Evolutionary conservation across 2,113 vertebrate genomes (phyloP).

Genomic region (Herpailurus yagouaroundi): DNA sequence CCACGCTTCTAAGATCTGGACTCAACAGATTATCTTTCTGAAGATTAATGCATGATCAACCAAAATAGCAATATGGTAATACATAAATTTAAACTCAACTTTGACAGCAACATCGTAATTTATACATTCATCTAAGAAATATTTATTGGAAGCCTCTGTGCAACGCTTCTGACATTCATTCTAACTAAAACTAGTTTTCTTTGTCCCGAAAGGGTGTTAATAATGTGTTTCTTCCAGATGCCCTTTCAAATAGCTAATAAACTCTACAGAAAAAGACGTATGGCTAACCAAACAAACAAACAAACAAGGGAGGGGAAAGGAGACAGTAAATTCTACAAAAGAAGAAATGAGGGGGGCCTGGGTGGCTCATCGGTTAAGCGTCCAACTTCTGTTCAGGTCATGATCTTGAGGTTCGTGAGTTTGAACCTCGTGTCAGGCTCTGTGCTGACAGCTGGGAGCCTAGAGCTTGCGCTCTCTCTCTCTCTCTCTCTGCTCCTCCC

Average conservation of each 20-base stretch:
- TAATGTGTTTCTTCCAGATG: neutral
- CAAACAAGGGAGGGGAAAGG: accelerated
- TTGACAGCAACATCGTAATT: neutral
- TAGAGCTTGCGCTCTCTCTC: too few relatives aligned
- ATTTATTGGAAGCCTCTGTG: neutral
- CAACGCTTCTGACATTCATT: neutral
- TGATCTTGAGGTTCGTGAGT: too few relatives aligned
- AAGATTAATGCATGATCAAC: neutral
- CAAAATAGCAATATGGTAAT: neutral
- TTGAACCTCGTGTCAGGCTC: too few relatives aligned
- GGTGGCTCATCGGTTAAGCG: too few relatives aligned
- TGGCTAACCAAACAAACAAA: neutral
- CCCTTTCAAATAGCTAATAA: neutral
- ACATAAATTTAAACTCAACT: neutral
- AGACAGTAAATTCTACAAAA: neutral
- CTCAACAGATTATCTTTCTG: neutral
- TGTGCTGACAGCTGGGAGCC: too few relatives aligned
- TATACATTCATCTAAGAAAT: neutral
- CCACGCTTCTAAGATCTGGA: neutral
- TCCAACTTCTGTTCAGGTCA: too few relatives aligned
- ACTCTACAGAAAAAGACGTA: neutral
- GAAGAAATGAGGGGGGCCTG: neutral
- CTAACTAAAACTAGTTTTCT: neutral
- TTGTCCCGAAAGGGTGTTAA: neutral
- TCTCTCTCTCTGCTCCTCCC: too few relatives aligned